Percentiles rank a stretch among this genome's conserved stretches.
phyloP scores from a whole-genome alignment of 53 echinoderm and acorn worm genomes.

The Arbacia lixula region DNA sequence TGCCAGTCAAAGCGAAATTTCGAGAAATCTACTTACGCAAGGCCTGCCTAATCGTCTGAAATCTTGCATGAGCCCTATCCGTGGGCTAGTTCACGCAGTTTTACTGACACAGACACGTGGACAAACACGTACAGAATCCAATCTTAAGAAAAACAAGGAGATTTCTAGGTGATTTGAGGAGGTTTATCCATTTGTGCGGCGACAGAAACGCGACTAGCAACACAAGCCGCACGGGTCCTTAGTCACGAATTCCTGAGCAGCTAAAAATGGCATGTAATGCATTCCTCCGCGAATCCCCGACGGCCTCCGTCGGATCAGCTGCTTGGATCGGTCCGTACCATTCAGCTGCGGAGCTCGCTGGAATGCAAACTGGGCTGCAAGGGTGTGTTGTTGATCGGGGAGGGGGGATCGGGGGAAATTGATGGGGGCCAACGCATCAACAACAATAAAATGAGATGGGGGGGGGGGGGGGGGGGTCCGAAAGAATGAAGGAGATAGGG shows the following conservation, averaged over 20 bases:
- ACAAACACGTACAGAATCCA: neutral
- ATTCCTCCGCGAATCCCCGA: conserved; percentile 32
- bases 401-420: neutral
- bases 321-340: conserved; percentile 24
- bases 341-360: neutral
- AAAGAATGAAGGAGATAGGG: neutral
- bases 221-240: neutral
- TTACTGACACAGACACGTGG: conserved; percentile 7
- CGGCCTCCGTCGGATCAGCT: conserved; percentile 48
- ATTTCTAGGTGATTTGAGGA: conserved; percentile 17
- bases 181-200: conserved; percentile 51
- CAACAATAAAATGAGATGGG: too few relatives aligned
- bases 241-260: conserved; percentile 54
- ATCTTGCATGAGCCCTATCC: conserved; percentile 4
- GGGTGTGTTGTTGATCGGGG: neutral
- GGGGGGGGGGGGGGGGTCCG: neutral
- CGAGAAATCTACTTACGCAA: too few relatives aligned
- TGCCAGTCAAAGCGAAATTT: too few relatives aligned
- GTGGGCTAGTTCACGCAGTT: conserved; percentile 29
- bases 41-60: conserved; percentile 2
- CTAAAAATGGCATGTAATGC: conserved; percentile 46
- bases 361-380: neutral
- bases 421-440: too few relatives aligned
- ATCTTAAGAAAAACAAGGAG: neutral
- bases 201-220: conserved; percentile 39